These are phyloP conservation scores for Drosophila lacicola DNA, from an alignment of 2,888 invertebrate species.

Conservation along the genomic window DNA sequence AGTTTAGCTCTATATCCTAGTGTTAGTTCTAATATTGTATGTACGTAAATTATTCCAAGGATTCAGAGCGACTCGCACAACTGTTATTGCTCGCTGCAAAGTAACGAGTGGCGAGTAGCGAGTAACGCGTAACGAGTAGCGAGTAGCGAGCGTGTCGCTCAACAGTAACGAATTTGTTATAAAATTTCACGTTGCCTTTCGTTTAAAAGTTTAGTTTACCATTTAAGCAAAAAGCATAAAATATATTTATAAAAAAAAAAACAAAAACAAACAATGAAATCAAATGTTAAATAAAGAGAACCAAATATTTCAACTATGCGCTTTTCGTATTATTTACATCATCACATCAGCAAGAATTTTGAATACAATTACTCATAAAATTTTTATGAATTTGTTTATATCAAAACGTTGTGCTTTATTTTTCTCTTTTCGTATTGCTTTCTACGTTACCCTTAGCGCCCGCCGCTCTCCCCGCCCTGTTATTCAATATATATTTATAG, in stretches of 20 bases:
- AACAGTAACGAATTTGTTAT: slow-evolving; percentile 54
- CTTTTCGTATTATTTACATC: slow-evolving; percentile 59
- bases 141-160: slow-evolving; percentile 4
- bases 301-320: slow-evolving; percentile 66
- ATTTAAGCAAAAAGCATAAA: slow-evolving; percentile 36
- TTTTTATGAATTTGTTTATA: slow-evolving; percentile 78
- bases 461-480: slow-evolving; percentile 5
- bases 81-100: slow-evolving; percentile 10
- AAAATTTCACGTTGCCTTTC: slow-evolving; percentile 60
- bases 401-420: slow-evolving; percentile 41
- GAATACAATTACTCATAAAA: slow-evolving; percentile 73
- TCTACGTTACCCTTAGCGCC: background rate
- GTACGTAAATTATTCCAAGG: slow-evolving; percentile 70
- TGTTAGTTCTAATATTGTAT: slow-evolving; percentile 47
- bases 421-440: slow-evolving; percentile 11
- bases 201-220: slow-evolving; percentile 53
- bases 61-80: slow-evolving; percentile 27
- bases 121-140: background rate
- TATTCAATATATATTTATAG: slow-evolving; percentile 62
- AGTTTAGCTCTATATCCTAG: slow-evolving; percentile 53
- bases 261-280: slow-evolving; percentile 1
- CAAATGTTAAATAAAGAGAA: slow-evolving; percentile 64
- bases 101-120: slow-evolving; percentile 21
- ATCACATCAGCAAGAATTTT: slow-evolving; percentile 30
- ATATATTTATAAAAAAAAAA: background rate